Evolutionary conservation across 2,797 vertebrate species (phyloP).

Genomic region (Sebastolobus alascanus): DNA sequence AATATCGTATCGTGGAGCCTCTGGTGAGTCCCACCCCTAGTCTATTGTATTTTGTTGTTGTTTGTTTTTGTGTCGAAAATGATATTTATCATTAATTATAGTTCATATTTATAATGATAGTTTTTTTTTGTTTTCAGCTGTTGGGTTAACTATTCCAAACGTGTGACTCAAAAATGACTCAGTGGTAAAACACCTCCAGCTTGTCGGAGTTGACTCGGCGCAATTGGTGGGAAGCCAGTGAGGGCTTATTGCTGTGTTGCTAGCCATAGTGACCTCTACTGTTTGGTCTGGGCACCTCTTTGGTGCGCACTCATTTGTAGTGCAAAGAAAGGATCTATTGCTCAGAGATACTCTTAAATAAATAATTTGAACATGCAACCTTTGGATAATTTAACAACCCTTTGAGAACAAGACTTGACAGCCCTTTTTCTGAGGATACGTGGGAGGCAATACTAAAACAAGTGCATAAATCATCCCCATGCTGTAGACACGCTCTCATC

Average conservation of each 20-base stretch:
- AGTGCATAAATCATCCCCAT: neutral
- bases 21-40: neutral
- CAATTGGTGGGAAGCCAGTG: slow-evolving; percentile 11
- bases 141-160: neutral
- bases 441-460: neutral
- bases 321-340: neutral
- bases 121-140: no score
- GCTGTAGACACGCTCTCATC: neutral
- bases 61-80: neutral
- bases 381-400: neutral
- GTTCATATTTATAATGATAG: neutral
- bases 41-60: no score
- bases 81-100: neutral
- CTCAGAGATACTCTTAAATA: neutral
- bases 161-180: neutral
- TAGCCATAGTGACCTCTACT: neutral
- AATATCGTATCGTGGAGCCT: no score
- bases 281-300: neutral
- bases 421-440: neutral
- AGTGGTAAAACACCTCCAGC: neutral
- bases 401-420: neutral
- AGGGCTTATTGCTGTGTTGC: slow-evolving; percentile 3
- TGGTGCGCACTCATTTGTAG: neutral
- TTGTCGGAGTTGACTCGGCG: neutral
- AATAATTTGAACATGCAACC: neutral